Evolutionary conservation across 2,113 vertebrate genomes (phyloP).

Genomic region (Catharus minimus): DNA sequence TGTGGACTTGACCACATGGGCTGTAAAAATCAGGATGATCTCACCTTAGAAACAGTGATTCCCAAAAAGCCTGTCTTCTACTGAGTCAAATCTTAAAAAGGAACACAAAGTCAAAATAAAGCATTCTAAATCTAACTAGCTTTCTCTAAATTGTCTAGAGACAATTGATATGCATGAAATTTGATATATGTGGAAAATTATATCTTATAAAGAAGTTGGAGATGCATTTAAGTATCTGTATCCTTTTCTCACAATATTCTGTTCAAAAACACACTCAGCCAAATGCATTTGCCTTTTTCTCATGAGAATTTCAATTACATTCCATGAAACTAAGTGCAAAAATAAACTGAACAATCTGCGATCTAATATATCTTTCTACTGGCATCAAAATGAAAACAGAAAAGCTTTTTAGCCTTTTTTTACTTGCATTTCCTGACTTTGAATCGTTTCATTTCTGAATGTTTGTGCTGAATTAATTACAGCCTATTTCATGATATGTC

Average conservation of each 20-base stretch:
- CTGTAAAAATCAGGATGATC: neutral
- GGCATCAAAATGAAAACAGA: slow-evolving; percentile 46
- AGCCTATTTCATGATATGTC: neutral
- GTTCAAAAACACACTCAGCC: slow-evolving; percentile 16
- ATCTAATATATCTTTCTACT: slow-evolving; percentile 17
- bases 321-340: slow-evolving; percentile 53
- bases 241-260: slow-evolving; percentile 23
- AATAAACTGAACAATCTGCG: slow-evolving; percentile 33
- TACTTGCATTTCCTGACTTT: slow-evolving; percentile 10
- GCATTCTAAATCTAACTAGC: neutral
- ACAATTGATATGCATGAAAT: neutral
- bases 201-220: neutral
- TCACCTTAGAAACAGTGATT: neutral
- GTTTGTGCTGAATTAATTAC: slow-evolving; percentile 36
- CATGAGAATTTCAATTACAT: slow-evolving; percentile 51
- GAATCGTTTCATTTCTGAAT: neutral
- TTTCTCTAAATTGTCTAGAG: slow-evolving; percentile 27
- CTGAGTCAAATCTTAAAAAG: neutral
- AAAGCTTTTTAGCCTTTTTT: slow-evolving; percentile 24
- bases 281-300: slow-evolving; percentile 58
- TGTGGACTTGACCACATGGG: neutral
- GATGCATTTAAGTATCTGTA: slow-evolving; percentile 45
- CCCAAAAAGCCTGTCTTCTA: neutral
- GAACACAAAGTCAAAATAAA: slow-evolving; percentile 21
- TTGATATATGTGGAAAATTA: slow-evolving; percentile 27